A percentile compares a stretch with the other conserved stretches of the same genome.
Evolutionary conservation across 2,888 invertebrate genomes (phyloP).

Genomic region (Aphodius sticticus): DNA sequence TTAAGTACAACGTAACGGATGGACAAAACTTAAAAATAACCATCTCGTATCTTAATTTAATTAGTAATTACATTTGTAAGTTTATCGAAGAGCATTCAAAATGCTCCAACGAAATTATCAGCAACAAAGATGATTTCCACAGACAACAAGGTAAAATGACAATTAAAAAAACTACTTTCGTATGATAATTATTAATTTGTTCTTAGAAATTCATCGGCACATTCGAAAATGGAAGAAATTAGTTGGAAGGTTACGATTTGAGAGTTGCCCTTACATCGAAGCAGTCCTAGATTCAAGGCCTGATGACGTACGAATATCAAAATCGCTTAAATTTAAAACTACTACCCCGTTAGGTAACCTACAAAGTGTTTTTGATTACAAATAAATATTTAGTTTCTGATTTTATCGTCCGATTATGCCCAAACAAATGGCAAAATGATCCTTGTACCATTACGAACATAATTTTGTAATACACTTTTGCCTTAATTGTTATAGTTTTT

Average conservation of each 20-base stretch:
- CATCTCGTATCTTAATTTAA: conserved; percentile 34
- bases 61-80: conserved; percentile 36
- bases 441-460: too few species aligned
- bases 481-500: too few species aligned
- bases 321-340: neutral
- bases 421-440: too few species aligned
- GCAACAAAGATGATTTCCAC: conserved; percentile 26
- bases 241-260: conserved; percentile 29
- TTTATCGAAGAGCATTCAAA: conserved; percentile 19
- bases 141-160: conserved; percentile 27
- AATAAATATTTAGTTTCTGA: neutral
- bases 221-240: conserved; percentile 33
- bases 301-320: neutral
- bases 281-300: neutral
- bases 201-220: conserved; percentile 28
- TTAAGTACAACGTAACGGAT: conserved; percentile 29
- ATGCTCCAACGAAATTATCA: neutral
- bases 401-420: neutral
- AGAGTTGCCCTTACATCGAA: conserved; percentile 34
- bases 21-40: conserved; percentile 29
- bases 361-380: neutral
- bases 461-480: too few species aligned
- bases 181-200: conserved; percentile 5
- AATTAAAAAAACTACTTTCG: neutral
- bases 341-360: neutral